These are phyloP conservation scores for Copidosoma aretas DNA, from an alignment of 2,888 invertebrate genomes.

Conservation along the genomic window DNA sequence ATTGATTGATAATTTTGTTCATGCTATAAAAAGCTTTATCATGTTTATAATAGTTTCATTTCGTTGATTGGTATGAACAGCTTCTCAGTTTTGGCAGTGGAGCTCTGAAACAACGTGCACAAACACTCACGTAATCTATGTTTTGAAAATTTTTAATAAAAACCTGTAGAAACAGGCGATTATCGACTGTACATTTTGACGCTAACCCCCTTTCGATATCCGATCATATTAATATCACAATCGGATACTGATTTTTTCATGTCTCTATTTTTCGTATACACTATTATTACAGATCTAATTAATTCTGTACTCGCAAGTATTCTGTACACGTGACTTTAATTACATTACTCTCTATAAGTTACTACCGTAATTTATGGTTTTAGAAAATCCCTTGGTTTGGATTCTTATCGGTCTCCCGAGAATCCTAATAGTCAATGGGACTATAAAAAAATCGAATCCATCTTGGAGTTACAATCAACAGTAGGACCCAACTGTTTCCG, in stretches of 20 bases:
- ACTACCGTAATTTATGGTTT: neutral
- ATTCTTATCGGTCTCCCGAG: neutral
- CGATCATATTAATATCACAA: neutral
- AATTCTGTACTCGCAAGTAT: neutral
- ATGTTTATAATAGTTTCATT: no score
- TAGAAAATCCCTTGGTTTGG: neutral
- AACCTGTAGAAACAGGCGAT: neutral
- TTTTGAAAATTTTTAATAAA: neutral
- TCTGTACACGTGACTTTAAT: slow-evolving; percentile 8
- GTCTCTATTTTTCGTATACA: neutral
- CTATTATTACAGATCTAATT: neutral
- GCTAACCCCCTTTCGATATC: neutral
- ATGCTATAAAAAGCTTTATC: no score
- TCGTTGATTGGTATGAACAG: neutral
- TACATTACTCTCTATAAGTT: slow-evolving; percentile 18
- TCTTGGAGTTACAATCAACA: neutral
- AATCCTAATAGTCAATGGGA: neutral
- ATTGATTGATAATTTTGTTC: no score
- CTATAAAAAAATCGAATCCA: neutral
- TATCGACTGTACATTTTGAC: neutral
- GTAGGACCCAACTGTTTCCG: neutral
- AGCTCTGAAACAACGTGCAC: neutral
- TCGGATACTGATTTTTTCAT: neutral
- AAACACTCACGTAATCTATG: neutral
- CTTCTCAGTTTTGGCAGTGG: neutral